phyloP scores from a whole-genome alignment of 2,797 vertebrate genomes.

The Sebastes aleutianus region DNA sequence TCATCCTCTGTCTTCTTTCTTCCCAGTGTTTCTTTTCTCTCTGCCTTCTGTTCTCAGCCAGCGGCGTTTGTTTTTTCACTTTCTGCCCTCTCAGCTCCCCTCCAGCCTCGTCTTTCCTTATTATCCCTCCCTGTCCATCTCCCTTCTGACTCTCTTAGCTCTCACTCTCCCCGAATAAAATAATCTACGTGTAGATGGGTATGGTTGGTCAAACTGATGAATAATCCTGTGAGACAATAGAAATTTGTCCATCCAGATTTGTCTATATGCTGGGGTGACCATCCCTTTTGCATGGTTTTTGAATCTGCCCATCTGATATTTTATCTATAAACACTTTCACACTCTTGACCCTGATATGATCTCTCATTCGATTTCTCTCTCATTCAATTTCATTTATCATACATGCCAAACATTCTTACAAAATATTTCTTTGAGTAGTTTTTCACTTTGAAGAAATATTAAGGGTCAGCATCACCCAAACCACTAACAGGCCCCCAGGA shows the following conservation, averaged over 20 bases:
- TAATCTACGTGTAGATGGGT: not conserved
- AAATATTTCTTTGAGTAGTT: not conserved
- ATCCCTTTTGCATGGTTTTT: not conserved
- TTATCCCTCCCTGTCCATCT: constrained; percentile 4
- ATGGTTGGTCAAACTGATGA: not conserved
- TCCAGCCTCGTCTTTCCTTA: not conserved
- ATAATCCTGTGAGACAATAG: not conserved
- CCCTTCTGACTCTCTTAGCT: constrained; percentile 1
- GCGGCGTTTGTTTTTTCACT: not conserved
- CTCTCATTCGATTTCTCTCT: not conserved
- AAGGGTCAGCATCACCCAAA: not conserved
- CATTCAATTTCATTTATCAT: not conserved
- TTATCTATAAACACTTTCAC: not conserved
- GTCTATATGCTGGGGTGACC: not conserved
- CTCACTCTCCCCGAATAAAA: not conserved
- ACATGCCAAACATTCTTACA: not conserved
- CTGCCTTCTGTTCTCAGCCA: constrained; percentile 11
- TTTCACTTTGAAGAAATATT: not conserved
- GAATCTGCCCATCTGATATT: not conserved
- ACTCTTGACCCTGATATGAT: not conserved
- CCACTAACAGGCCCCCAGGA: too few species aligned
- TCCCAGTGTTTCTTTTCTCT: constrained; percentile 7
- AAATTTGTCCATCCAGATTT: not conserved
- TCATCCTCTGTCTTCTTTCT: constrained; percentile 22
- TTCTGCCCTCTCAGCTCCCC: not conserved